Evolutionary conservation across 2,797 vertebrate genomes (phyloP).

Genomic region (Schizopygopsis pylzovi): DNA sequence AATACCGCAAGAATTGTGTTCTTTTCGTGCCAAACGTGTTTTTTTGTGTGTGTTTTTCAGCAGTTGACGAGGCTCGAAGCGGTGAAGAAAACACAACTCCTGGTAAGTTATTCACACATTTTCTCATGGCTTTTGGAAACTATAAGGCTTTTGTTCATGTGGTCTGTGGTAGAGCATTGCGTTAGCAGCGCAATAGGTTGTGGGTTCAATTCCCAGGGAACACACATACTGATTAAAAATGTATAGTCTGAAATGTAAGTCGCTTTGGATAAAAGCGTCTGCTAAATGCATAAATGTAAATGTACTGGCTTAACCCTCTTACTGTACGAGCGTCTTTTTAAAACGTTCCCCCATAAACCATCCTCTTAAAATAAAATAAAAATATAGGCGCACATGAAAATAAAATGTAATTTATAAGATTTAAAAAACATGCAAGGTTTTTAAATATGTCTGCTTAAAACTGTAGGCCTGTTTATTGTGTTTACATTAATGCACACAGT

Average conservation of each 20-base stretch:
- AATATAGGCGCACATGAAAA: not conserved
- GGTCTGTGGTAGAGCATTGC: too few species aligned
- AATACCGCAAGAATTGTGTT: not conserved
- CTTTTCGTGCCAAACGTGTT: not conserved
- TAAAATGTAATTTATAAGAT: not conserved
- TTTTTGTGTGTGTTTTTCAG: not conserved
- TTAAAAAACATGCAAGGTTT: not conserved
- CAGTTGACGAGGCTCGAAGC: not conserved
- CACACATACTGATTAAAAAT: too few species aligned
- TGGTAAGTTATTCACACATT: not conserved
- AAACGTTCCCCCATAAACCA: not conserved
- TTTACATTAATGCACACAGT: not conserved
- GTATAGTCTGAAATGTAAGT: too few species aligned
- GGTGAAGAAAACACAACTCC: not conserved
- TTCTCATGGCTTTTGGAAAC: not conserved
- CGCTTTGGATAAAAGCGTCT: too few species aligned
- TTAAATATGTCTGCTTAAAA: not conserved
- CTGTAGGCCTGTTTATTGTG: not conserved
- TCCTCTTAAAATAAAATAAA: not conserved
- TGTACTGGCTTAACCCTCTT: not conserved
- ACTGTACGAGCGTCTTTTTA: not conserved
- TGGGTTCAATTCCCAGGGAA: too few species aligned
- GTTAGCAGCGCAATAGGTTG: too few species aligned
- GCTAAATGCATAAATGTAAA: too few species aligned
- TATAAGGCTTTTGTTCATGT: not conserved